Conservation (phyloP, 2,113 vertebrate genomes). For the Anhinga rufa region DNA sequence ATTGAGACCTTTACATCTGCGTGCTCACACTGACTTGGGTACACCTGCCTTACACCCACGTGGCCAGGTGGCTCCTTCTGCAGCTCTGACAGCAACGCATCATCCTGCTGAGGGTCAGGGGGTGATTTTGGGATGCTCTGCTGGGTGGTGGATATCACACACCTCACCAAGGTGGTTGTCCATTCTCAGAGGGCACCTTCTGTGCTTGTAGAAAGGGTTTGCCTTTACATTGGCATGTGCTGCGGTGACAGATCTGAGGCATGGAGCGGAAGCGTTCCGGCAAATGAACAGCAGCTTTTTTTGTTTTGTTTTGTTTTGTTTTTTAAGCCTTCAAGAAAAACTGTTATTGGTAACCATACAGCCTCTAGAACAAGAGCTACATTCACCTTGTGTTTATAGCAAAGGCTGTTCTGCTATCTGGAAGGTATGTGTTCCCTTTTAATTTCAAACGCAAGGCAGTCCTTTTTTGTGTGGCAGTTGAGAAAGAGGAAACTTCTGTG, state of each 20-base stretch:
- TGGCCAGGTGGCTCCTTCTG: accelerated
- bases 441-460: neutral
- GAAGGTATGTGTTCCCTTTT: neutral
- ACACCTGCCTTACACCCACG: accelerated
- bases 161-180: neutral
- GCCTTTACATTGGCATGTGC: neutral
- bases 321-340: neutral
- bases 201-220: neutral
- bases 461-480: constrained; percentile 1
- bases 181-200: neutral
- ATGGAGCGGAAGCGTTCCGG: accelerated
- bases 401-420: neutral
- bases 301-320: too few species aligned
- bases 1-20: neutral
- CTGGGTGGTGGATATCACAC: neutral
- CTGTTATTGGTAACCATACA: accelerated
- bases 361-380: neutral
- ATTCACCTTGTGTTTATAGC: neutral
- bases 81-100: neutral
- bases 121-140: neutral
- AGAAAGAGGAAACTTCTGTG: neutral
- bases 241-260: neutral
- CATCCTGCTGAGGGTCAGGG: neutral
- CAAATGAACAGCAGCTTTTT: neutral
- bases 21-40: neutral